Percentiles rank a stretch among this genome's conserved stretches.
Evolutionary conservation across 2,113 vertebrate genomes (phyloP).

Genomic region (Silurus meridionalis): DNA sequence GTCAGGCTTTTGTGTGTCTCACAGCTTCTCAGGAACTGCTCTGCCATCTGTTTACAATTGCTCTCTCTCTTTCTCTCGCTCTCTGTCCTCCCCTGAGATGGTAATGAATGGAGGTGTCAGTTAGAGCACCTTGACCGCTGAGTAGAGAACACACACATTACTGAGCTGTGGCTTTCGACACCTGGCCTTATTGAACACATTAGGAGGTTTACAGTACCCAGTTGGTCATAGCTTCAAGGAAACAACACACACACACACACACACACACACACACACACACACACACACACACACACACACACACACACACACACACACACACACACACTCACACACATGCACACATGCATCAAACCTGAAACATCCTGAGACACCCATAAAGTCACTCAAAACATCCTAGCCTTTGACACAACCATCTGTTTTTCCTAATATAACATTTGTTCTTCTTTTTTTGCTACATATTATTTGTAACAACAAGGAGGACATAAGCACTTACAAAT

Average conservation of each 20-base stretch:
- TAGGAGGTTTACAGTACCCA: constrained; percentile 46
- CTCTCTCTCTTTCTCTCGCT: constrained; percentile 16
- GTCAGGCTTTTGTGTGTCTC: constrained; percentile 45
- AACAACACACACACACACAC: constrained; percentile 19
- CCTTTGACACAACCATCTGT: constrained; percentile 9
- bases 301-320: not conserved
- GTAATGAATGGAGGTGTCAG: constrained; percentile 58
- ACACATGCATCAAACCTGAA: not conserved
- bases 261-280: not conserved
- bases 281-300: not conserved
- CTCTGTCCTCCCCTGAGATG: constrained; percentile 55
- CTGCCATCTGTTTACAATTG: constrained; percentile 39
- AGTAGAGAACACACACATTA: constrained; percentile 53
- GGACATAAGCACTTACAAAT: constrained; percentile 10
- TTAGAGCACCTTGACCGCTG: constrained; percentile 54
- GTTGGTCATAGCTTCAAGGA: constrained; percentile 30
- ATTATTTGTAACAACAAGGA: not conserved
- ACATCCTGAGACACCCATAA: not conserved
- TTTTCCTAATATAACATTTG: constrained; percentile 5
- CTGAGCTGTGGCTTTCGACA: constrained; percentile 52
- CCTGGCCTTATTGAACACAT: constrained; percentile 51
- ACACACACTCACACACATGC: not conserved
- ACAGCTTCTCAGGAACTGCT: constrained; percentile 45
- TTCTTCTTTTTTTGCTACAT: not conserved
- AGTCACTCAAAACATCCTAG: not conserved